Evolutionary conservation across 2,888 invertebrate genomes (phyloP).

Genomic region (Peribatodes rhomboidaria): DNA sequence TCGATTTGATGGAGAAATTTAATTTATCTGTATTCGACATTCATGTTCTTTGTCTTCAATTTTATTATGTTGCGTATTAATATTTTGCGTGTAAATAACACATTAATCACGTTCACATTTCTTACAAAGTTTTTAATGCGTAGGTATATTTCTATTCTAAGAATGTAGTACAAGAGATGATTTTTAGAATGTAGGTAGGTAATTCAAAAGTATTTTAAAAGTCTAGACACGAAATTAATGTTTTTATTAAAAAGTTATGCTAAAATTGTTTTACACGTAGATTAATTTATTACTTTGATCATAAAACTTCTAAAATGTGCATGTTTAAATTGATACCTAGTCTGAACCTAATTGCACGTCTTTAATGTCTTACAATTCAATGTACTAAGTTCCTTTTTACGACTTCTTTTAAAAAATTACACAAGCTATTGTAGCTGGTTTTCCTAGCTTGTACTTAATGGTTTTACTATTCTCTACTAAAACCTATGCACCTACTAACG

Average conservation of each 20-base stretch:
- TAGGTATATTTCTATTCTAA: too few relatives aligned
- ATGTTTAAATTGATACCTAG: constrained; percentile 3
- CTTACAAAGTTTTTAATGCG: too few relatives aligned
- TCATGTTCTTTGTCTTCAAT: background rate
- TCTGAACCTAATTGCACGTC: background rate
- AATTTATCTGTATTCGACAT: background rate
- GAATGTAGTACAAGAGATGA: background rate
- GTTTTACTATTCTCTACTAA: background rate
- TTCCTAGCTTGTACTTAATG: too few relatives aligned
- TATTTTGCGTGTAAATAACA: background rate
- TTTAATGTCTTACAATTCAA: background rate
- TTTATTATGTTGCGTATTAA: background rate
- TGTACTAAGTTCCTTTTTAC: constrained; percentile 5
- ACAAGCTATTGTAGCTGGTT: too few relatives aligned
- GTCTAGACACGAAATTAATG: constrained; percentile 1
- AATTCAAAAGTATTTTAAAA: background rate
- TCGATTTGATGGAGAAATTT: constrained; percentile 3
- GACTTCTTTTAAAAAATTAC: background rate
- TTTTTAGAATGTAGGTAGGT: background rate
- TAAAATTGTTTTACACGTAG: constrained; percentile 2
- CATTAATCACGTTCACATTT: too few relatives aligned
- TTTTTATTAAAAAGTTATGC: background rate
- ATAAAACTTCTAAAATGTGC: background rate
- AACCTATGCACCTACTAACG: background rate
- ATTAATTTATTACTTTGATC: constrained; percentile 2